phyloP scores from a whole-genome alignment of 2,113 vertebrate species.

The Megaptera novaeangliae region DNA sequence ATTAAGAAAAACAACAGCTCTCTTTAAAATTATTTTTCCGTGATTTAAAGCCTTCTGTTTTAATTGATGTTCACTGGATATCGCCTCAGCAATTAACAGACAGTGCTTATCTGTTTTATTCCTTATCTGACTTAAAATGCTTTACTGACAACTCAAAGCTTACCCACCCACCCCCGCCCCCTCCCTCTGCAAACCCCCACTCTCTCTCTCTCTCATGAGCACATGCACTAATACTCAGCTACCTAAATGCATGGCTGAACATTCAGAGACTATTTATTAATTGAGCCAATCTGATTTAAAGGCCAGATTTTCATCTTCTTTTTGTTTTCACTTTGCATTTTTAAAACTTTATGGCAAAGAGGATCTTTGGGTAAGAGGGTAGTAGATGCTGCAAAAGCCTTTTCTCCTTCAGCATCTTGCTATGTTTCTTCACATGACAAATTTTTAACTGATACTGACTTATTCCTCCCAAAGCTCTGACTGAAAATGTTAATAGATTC shows the following conservation, averaged over 20 bases:
- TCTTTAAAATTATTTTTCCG: slow-evolving; percentile 43
- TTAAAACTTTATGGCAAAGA: not conserved
- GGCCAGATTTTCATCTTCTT: not conserved
- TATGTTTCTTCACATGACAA: not conserved
- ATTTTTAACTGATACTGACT: slow-evolving; percentile 13
- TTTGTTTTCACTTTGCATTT: not conserved
- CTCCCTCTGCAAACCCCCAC: not conserved
- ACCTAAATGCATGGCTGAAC: not conserved
- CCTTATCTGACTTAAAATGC: slow-evolving; percentile 14
- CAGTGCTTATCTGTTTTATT: not conserved
- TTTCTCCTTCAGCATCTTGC: not conserved
- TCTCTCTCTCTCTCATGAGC: too few species aligned
- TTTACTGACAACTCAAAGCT: not conserved
- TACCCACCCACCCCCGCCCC: not conserved
- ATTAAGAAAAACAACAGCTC: slow-evolving; percentile 49
- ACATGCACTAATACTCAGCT: not conserved
- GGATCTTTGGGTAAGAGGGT: not conserved
- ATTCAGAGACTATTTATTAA: not conserved
- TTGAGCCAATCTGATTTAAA: not conserved
- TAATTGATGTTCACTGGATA: slow-evolving; percentile 40
- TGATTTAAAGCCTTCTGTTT: slow-evolving; percentile 45
- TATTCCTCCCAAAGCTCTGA: not conserved
- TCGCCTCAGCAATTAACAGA: slow-evolving; percentile 11
- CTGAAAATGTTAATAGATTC: not conserved
- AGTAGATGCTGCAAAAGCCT: not conserved